phyloP scores from a whole-genome alignment of 2,888 invertebrate genomes.

The Silvanus unidentatus region DNA sequence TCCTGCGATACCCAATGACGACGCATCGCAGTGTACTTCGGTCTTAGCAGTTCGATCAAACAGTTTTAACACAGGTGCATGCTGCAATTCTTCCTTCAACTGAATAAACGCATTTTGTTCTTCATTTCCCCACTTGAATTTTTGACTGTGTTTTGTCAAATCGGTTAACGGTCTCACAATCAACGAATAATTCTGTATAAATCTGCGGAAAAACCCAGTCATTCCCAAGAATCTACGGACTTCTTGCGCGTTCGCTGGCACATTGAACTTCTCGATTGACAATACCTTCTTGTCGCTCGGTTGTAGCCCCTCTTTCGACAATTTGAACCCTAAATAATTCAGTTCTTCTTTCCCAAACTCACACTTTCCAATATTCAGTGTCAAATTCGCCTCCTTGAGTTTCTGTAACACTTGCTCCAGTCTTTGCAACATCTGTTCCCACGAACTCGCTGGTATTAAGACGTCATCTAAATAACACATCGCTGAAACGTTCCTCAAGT shows the following conservation, averaged over 20 bases:
- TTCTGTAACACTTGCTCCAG: conserved; percentile 24
- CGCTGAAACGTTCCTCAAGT: conserved; percentile 4
- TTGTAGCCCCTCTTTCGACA: not conserved
- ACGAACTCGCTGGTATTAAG: conserved; percentile 13
- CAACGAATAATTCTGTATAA: too few species aligned
- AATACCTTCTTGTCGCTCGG: not conserved
- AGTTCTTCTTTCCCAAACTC: conserved; percentile 18
- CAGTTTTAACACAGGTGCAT: too few species aligned
- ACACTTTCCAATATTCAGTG: conserved; percentile 26
- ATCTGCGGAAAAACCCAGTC: too few species aligned
- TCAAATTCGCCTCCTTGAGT: conserved; percentile 21
- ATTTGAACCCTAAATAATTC: not conserved
- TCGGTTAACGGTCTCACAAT: too few species aligned
- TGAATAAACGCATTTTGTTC: too few species aligned
- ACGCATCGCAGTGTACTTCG: too few species aligned
- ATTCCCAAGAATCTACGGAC: too few species aligned
- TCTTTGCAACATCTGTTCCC: conserved; percentile 19
- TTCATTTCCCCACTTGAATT: too few species aligned
- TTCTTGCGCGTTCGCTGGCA: too few species aligned
- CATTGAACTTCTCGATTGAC: conserved; percentile 8
- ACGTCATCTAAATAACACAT: conserved; percentile 13
- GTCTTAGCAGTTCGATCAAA: too few species aligned
- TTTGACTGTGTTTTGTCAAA: too few species aligned
- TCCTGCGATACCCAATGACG: conserved; percentile 21
- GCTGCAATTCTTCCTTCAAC: too few species aligned